phyloP scores from a whole-genome alignment of 1,140 invertebrate genomes.

The Diorhabda elongata region DNA sequence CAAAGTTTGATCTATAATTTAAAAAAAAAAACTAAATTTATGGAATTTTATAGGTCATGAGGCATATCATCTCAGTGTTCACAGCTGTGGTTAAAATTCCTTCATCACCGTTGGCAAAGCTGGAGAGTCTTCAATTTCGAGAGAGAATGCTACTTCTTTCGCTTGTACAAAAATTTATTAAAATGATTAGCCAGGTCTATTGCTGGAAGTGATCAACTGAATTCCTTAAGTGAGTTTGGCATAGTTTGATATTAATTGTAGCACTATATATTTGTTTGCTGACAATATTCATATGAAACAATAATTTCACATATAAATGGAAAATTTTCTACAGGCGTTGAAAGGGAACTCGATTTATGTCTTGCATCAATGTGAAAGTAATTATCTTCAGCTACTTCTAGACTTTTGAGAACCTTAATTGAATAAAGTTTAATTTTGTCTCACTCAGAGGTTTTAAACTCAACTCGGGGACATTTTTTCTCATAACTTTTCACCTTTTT shows the following conservation, averaged over 20 bases:
- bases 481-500: neutral
- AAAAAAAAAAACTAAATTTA: neutral
- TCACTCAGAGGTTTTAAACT: neutral
- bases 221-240: too few relatives aligned
- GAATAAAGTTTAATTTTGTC: neutral
- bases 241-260: too few relatives aligned
- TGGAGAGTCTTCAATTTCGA: neutral
- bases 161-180: constrained; percentile 23
- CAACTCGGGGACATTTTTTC: neutral
- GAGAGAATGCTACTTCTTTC: constrained; percentile 13
- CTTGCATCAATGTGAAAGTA: neutral
- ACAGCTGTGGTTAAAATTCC: neutral
- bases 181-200: constrained; percentile 20
- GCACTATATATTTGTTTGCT: neutral
- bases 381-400: neutral
- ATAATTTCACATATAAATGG: constrained; percentile 21
- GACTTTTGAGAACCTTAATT: neutral
- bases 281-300: neutral
- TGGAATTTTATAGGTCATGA: neutral
- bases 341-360: neutral
- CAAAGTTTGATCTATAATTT: neutral
- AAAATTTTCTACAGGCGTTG: constrained; percentile 16
- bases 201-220: neutral
- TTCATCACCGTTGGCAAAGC: neutral
- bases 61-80: neutral